Evolutionary conservation across 2,113 vertebrate genomes (phyloP).

Genomic region (Manacus vitellinus): DNA sequence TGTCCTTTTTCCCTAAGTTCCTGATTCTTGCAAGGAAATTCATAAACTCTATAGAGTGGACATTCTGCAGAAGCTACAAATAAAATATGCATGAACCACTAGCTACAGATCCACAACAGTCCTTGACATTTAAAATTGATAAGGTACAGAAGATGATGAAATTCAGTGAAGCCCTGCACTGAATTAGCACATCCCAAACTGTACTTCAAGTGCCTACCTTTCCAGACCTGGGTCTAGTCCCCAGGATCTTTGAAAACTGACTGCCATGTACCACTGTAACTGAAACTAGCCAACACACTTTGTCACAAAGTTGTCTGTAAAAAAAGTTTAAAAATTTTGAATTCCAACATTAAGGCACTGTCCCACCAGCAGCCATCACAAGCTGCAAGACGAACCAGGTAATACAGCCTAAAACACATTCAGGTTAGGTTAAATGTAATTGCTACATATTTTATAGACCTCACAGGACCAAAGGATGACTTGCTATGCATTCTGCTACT

Average conservation of each 20-base stretch:
- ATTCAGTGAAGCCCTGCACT: not conserved
- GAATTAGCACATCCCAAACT: not conserved
- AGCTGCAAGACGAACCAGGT: not conserved
- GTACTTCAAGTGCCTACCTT: not conserved
- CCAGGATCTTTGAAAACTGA: not conserved
- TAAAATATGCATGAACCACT: not conserved
- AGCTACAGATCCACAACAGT: not conserved
- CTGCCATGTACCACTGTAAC: not conserved
- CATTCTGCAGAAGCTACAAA: not conserved
- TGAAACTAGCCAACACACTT: not conserved
- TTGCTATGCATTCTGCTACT: not conserved
- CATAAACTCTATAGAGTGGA: fast-evolving
- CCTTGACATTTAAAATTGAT: fast-evolving
- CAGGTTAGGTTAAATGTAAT: not conserved
- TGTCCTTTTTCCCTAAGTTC: not conserved
- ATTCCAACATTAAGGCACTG: not conserved
- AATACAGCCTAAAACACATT: not conserved
- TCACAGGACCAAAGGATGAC: not conserved
- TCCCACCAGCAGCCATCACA: not conserved
- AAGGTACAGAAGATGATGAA: not conserved
- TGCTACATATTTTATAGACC: not conserved
- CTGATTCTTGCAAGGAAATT: not conserved
- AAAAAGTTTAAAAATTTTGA: not conserved
- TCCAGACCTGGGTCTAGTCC: not conserved
- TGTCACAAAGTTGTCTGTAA: not conserved